phyloP scores from a whole-genome alignment of 2,113 vertebrate genomes.

The Acrocephalus arundinaceus region DNA sequence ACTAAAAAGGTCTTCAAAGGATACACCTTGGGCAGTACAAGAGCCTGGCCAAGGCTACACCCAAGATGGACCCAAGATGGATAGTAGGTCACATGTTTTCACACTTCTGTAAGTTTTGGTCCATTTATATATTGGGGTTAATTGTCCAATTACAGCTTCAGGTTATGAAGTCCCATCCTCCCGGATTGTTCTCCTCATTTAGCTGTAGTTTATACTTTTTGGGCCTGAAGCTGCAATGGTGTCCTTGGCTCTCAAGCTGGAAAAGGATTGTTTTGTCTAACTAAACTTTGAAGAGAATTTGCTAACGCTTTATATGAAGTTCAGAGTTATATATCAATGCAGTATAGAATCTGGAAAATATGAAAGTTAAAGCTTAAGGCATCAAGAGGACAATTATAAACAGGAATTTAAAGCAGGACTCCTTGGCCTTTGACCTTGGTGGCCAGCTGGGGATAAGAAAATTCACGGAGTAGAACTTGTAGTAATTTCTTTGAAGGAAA shows the following conservation, averaged over 20 bases:
- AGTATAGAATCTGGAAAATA: not conserved
- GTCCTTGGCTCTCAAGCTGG: not conserved
- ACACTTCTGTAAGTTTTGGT: not conserved
- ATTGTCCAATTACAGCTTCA: not conserved
- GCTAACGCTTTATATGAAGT: not conserved
- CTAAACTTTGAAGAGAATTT: not conserved
- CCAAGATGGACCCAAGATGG: not conserved
- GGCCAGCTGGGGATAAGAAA: not conserved
- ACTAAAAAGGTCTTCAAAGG: not conserved
- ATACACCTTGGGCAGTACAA: not conserved
- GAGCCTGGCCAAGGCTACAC: not conserved
- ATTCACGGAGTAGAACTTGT: not conserved
- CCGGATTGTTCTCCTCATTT: not conserved
- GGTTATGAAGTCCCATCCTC: not conserved
- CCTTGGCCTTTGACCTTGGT: not conserved
- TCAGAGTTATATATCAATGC: not conserved
- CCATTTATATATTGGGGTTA: not conserved
- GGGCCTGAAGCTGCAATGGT: not conserved
- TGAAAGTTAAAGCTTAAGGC: not conserved
- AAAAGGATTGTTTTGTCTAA: not conserved
- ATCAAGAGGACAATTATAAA: not conserved
- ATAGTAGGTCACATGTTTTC: accelerated
- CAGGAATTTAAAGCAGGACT: not conserved
- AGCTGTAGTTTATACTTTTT: not conserved
- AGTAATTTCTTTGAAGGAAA: not conserved